A percentile compares a stretch with the other conserved stretches of the same genome.
phyloP scores from a whole-genome alignment of 2,797 vertebrate genomes.

The Carcharodon carcharias region DNA sequence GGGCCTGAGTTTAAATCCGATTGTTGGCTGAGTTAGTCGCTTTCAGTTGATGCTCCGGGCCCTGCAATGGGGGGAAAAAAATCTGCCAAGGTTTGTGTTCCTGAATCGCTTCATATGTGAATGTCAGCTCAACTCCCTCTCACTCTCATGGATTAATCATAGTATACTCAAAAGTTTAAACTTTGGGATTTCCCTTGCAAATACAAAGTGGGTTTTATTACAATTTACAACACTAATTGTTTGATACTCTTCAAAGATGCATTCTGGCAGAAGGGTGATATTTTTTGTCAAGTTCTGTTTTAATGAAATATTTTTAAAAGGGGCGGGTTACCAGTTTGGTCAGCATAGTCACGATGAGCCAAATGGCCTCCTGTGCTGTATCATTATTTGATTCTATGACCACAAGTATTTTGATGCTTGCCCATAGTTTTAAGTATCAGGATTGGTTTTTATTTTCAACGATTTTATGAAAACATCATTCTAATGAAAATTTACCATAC shows the following conservation, averaged over 20 bases:
- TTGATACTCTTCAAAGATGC: background rate
- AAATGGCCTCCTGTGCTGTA: background rate
- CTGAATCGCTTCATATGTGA: background rate
- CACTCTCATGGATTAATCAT: background rate
- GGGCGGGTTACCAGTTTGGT: background rate
- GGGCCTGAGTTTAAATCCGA: background rate
- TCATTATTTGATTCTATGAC: background rate
- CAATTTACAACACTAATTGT: background rate
- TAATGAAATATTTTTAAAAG: background rate
- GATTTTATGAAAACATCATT: background rate
- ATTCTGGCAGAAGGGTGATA: background rate
- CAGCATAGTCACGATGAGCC: background rate
- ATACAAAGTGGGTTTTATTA: background rate
- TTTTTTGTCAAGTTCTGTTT: background rate
- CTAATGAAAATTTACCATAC: background rate
- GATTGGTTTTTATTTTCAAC: background rate
- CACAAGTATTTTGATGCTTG: background rate
- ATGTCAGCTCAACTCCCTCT: background rate
- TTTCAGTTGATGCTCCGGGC: background rate
- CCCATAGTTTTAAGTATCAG: background rate
- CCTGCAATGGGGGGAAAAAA: background rate
- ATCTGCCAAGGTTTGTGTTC: background rate
- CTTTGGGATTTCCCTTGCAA: background rate
- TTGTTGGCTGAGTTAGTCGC: background rate
- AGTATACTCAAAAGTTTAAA: background rate